phyloP scores from a whole-genome alignment of 1,140 invertebrate genomes.

The Calliphora vicina region DNA sequence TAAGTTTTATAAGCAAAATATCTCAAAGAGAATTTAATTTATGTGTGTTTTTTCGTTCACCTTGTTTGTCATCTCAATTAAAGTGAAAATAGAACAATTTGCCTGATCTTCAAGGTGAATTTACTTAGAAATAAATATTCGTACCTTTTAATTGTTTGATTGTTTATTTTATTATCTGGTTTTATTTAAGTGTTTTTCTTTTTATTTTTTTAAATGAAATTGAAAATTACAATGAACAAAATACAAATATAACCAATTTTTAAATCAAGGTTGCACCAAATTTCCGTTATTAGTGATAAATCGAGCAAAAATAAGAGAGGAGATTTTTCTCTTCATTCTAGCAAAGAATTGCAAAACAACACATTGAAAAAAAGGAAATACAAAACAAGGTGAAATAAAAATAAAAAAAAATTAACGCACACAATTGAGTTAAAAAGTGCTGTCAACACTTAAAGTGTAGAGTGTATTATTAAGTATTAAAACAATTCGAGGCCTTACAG shows the following conservation, averaged over 20 bases:
- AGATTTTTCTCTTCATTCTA: background rate
- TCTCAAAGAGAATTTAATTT: too few species aligned
- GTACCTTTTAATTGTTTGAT: background rate
- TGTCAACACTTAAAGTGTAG: too few species aligned
- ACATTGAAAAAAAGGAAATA: background rate
- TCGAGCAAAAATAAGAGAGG: background rate
- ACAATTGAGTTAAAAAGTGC: too few species aligned
- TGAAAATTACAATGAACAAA: background rate
- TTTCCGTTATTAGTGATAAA: slow-evolving; percentile 2
- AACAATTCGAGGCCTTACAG: too few species aligned
- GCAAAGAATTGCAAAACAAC: too few species aligned
- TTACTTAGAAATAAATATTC: background rate
- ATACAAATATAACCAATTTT: background rate
- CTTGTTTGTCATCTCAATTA: too few species aligned
- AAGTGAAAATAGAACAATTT: too few species aligned
- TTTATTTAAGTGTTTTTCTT: background rate
- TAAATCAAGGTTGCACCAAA: slow-evolving; percentile 19
- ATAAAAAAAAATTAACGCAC: too few species aligned
- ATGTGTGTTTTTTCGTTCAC: too few species aligned
- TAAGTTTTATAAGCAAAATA: too few species aligned
- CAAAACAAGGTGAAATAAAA: background rate
- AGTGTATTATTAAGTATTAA: too few species aligned
- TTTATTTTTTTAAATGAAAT: background rate
- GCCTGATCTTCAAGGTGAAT: background rate
- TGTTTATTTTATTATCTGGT: background rate